Evolutionary conservation across 2,888 invertebrate species (phyloP), one percentile per base, ranked within the genome.

Genomic region (Stictocephala bisonia): DNA sequence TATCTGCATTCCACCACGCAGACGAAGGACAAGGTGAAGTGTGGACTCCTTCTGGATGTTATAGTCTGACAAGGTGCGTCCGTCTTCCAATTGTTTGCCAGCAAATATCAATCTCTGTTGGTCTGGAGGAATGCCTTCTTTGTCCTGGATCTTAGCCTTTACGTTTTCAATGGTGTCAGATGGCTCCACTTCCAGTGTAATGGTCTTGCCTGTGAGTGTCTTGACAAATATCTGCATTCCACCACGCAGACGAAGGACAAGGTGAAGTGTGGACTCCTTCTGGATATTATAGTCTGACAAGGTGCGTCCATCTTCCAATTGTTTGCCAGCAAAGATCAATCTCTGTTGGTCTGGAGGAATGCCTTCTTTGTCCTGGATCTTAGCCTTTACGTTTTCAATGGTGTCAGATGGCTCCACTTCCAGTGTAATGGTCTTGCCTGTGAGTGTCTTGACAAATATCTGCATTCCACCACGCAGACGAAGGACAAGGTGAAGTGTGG

Each of bases 151-250:
- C 80, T 88, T 88, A 0, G 87, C 87, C 79, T 90, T 89, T 0
- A 90, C 89, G 81, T 90, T 89, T 80, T 90, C 89, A 78, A 90
- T 90, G 0, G 88, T 87, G 78, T 90, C 88, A 71, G 87, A 88
- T 71, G 88, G 84, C 79, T 90, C 90, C 0, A 88, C 83, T 13
- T 51, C 51, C 83, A 84, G 76, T 88, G 77, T 77, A 64, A 77
- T 85, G 72, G 86, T 86, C 80, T 86, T 86, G 53, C 85, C 85
- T 24, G 85, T 86, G 2, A 86, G 79, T 3, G 85, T 86, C 80
- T 85, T 86, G 24, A 85, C 85, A 79, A 85, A 88, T 79, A 87
- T 87, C 83, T 87, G 87, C 86, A 85, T 87, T 68, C 85, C 85
- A 71, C 85, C 85, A 74, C 85, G 77, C 3, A 85, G 84, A 79